Percentiles rank a stretch among this genome's conserved stretches.
phyloP scores from a whole-genome alignment of 2,113 vertebrate genomes.

The Oryzias woworae region DNA sequence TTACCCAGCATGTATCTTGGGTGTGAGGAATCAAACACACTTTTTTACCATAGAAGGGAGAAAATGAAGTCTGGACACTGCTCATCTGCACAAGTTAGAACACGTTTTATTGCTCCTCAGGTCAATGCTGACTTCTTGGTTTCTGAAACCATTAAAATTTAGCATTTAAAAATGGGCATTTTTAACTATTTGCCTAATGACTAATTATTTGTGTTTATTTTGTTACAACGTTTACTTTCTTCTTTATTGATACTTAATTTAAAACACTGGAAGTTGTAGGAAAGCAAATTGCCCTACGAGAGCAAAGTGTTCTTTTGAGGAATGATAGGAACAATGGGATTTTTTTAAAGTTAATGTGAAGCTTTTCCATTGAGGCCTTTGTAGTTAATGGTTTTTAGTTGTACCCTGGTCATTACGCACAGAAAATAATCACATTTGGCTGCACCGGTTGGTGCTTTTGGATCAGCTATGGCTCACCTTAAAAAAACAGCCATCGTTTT shows the following conservation, averaged over 20 bases:
- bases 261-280: too few relatives aligned
- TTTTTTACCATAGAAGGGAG: conserved; percentile 34
- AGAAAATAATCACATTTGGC: neutral
- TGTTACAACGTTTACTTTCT: conserved; percentile 6
- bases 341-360: neutral
- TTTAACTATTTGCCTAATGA: conserved; percentile 14
- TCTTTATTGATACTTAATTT: neutral
- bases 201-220: conserved; percentile 22
- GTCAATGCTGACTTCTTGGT: conserved; percentile 22
- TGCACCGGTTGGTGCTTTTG: neutral
- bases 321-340: neutral
- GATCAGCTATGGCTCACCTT: conserved; percentile 8
- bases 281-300: neutral
- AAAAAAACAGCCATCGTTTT: conserved; percentile 4
- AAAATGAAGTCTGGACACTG: neutral
- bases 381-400: neutral
- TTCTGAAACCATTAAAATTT: neutral
- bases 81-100: conserved; percentile 14
- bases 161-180: neutral
- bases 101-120: conserved; percentile 9
- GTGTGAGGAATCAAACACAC: conserved; percentile 8
- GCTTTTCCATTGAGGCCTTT: neutral
- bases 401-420: neutral
- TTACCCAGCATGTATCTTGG: conserved; percentile 17
- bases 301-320: neutral